Evolutionary conservation across 2,113 vertebrate species (phyloP), one percentile per base, ranked within the genome.

Genomic region (Notothenia coriiceps): DNA sequence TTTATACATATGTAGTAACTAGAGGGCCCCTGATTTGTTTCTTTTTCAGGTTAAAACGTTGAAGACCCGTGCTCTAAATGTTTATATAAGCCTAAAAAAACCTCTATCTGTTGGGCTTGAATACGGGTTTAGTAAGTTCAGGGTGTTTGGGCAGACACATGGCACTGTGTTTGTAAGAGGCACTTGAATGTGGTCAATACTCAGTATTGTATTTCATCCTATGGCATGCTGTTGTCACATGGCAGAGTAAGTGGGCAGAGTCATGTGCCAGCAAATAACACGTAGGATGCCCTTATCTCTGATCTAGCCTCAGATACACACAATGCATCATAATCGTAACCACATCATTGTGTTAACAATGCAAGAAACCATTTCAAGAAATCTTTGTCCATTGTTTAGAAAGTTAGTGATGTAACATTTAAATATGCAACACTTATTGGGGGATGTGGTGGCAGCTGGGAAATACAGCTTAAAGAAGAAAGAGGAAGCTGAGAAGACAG

Each of bases 171-270:
- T 25, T 66, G 55, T 59, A 35, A 63, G 12, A 54, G 62, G 54
- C 60, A 56, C 5, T 12, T 70, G 60, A 22, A 11, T 63, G 59
- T 29, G 70, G 25, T 70, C 79, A 66, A 12, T 56, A 50, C 52
- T 76, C 15, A 20, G 71, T 25, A 59, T 80, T 77, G 66, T 12
- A 25, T 86, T 66, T 80, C 63, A 20, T 63, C 10, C 18, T 68
- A 13, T 77, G 54, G 69, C 35, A 47, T 33, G 54, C 70, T n/a
- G 49, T 51, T 2, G 57, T 88, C 88, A 85, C 81, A 86, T 76
- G 79, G 47, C 74, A 73, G 70, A 6, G 1, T 70, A 80, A 47
- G 83, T 87, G 87, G 81, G 75, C 46, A 44, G 46, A 51, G 71
- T 64, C 74, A 46, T 55, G 59, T 70, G 57, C 55, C 47, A 46